phyloP scores from a whole-genome alignment of 2,113 vertebrate species.

The Coreoperca whiteheadi region DNA sequence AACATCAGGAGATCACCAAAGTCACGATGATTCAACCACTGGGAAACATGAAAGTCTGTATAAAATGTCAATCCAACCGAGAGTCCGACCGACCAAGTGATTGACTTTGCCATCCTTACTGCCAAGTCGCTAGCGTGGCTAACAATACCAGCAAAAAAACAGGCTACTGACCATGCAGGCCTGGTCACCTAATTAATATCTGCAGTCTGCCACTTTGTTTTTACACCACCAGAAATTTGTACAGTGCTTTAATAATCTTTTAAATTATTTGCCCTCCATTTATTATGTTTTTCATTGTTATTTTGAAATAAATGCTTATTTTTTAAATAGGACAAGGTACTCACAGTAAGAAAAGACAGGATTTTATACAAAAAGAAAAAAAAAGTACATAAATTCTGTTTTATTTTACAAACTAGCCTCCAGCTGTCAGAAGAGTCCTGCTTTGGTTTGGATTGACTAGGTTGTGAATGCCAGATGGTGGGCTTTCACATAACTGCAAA shows the following conservation, averaged over 20 bases:
- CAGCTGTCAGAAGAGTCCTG: conserved; percentile 61
- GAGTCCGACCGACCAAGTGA: background rate
- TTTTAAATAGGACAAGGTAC: conserved; percentile 39
- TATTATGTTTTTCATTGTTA: conserved; percentile 8
- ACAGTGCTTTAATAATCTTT: background rate
- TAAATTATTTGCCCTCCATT: background rate
- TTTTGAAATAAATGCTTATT: conserved; percentile 25
- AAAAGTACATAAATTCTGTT: conserved; percentile 39
- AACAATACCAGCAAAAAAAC: background rate
- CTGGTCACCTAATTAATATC: background rate
- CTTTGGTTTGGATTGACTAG: conserved; percentile 64
- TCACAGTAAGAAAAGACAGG: conserved; percentile 25
- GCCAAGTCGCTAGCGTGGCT: background rate
- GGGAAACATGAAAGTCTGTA: background rate
- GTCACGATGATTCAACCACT: background rate
- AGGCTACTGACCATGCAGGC: background rate
- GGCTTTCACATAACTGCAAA: conserved; percentile 70
- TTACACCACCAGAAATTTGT: background rate
- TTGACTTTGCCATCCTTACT: background rate
- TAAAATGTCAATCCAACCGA: background rate
- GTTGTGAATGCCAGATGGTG: conserved; percentile 70
- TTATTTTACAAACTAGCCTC: conserved; percentile 59
- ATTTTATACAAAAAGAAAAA: conserved; percentile 44
- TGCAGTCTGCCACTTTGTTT: background rate
- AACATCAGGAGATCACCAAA: background rate